Evolutionary conservation across 2,113 vertebrate species (phyloP).

Genomic region (Cyanoliseus patagonus): DNA sequence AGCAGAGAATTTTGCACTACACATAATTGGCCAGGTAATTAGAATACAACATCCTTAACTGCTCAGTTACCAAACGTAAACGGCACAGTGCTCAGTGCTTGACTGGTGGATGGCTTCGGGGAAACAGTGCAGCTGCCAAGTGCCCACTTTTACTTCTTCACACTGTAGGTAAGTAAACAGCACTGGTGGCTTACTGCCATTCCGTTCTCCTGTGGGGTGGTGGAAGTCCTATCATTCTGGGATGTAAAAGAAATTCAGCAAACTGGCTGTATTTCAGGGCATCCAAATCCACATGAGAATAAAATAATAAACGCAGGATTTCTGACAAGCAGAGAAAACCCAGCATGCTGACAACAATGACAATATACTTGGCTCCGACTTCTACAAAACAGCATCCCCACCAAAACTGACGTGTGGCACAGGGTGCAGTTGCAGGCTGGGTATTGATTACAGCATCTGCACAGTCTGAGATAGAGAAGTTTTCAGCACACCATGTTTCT

Average conservation of each 20-base stretch:
- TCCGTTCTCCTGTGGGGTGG: neutral
- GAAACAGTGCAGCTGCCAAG: neutral
- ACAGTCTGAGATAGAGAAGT: neutral
- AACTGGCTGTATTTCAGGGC: neutral
- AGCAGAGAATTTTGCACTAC: conserved; percentile 6
- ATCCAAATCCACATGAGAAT: neutral
- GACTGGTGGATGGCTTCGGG: neutral
- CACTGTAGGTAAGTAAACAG: neutral
- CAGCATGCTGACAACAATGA: neutral
- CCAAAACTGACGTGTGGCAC: neutral
- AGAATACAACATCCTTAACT: conserved; percentile 49
- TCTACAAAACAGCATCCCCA: neutral
- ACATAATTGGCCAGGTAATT: conserved; percentile 64
- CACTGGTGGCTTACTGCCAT: neutral
- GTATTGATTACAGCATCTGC: neutral
- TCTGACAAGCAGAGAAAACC: neutral
- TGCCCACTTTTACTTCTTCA: neutral
- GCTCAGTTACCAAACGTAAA: conserved; percentile 31
- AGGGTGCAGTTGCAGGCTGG: neutral
- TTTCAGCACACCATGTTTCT: neutral
- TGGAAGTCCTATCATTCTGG: neutral
- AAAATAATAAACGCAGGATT: neutral
- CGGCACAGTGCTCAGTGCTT: neutral
- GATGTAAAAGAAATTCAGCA: neutral
- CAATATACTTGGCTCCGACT: neutral